Evolutionary conservation across 2,113 vertebrate genomes (phyloP), one percentile per base, ranked within the genome.

Genomic region (Xiphorhynchus elegans): DNA sequence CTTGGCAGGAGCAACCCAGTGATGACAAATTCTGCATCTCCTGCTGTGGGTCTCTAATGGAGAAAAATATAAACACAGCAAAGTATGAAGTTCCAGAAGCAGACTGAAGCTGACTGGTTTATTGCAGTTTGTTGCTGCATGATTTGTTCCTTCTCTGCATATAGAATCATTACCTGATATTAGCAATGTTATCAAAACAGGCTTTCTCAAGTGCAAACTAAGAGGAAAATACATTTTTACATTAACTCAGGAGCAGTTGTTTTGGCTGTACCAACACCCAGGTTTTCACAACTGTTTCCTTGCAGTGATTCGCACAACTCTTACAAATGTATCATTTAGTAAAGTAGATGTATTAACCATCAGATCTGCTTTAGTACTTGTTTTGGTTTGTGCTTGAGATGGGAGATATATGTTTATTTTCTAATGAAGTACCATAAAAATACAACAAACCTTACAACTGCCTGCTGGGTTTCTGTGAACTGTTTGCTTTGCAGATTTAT

Each of bases 11-110:
- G 39, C 59, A 74, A 56, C 14, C 10, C 17, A 25, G 40, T 10
- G 58, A 44, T 90, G 76, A 93, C 0, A 2, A 84, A 79, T 72
- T 82, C 74, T 33, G 60, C 6, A 1, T 85, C 76, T 90, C 85
- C 89, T 93, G 42, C 84, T 96, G 58, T 49, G 60, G 10, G 63
- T 85, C 44, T 83, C 85, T 95, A 81, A 81, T 52, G 49, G 95
- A 92, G 86, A 90, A 92, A 92, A 79, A 60, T 60, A 92, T 53
- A 87, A 97, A 89, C 67, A 95, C 58, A 40, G 56, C n/a, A 53
- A 78, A 63, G 62, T 50, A 68, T 28, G 37, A 74, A 64, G n/a
- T 40, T 81, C 84, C 62, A 91, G 69, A 47, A 53, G 52, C 74
- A 53, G 49, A 55, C 84, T 84, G 46, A 86, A 94, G 42, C 33